A percentile compares a stretch with the other conserved stretches of the same genome.
Conservation (phyloP, 2,888 invertebrate species). For the Cryptophagus acutangulus region DNA sequence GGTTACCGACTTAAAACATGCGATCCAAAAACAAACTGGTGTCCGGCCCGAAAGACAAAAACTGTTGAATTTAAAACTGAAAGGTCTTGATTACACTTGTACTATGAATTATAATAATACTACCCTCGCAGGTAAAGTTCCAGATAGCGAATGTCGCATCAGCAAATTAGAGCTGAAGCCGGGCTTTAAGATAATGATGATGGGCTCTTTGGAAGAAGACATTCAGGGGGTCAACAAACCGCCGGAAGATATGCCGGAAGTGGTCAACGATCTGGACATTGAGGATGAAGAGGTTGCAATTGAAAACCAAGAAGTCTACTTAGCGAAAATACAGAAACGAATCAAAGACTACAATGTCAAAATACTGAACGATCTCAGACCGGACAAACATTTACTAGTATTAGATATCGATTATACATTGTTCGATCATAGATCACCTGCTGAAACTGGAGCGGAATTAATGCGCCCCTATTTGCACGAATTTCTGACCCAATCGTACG, state of each 20-base stretch:
- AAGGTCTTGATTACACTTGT: slow-evolving; percentile 57
- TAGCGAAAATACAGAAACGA: slow-evolving; percentile 77
- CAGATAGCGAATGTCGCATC: slow-evolving; percentile 74
- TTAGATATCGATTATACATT: slow-evolving; percentile 95
- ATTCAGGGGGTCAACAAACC: slow-evolving; percentile 77
- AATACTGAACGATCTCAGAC: slow-evolving; percentile 74
- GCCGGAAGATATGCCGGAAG: slow-evolving; percentile 77
- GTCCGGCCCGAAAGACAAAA: slow-evolving; percentile 93
- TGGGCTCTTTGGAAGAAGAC: slow-evolving; percentile 91
- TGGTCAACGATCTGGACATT: slow-evolving; percentile 88
- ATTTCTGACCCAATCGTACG: slow-evolving; percentile 81
- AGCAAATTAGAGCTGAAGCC: slow-evolving; percentile 74
- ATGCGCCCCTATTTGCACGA: slow-evolving; percentile 96
- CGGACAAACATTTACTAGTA: slow-evolving; percentile 84
- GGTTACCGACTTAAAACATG: slow-evolving; percentile 76
- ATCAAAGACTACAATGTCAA: slow-evolving; percentile 79
- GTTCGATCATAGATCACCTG: slow-evolving; percentile 91
- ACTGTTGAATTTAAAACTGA: slow-evolving; percentile 84
- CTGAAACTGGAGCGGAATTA: slow-evolving; percentile 77
- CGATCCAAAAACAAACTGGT: slow-evolving; percentile 81
- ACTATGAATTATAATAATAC: slow-evolving; percentile 3
- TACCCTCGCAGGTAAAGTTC: slow-evolving; percentile 66
- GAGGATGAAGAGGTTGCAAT: slow-evolving; percentile 76
- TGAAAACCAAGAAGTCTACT: slow-evolving; percentile 63
- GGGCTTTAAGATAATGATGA: slow-evolving; percentile 93